phyloP scores from a whole-genome alignment of 2,797 vertebrate species.

The Anabas testudineus region DNA sequence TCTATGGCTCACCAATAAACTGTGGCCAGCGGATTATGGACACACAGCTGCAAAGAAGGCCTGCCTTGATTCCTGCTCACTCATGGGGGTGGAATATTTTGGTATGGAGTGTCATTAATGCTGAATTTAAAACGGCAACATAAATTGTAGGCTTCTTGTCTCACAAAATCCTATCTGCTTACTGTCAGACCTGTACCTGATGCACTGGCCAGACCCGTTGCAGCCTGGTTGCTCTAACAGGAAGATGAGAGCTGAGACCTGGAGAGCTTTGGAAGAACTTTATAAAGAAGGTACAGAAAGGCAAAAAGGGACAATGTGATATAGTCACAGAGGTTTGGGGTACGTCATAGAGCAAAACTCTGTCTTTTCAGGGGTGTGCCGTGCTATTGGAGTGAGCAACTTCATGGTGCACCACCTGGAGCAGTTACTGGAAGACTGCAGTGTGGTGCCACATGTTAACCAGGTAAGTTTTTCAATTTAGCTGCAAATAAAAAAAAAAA shows the following conservation, averaged over 20 bases:
- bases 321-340: too few relatives aligned
- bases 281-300: slow-evolving; percentile 77
- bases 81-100: slow-evolving; percentile 83
- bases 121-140: background rate
- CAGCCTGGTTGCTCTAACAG: slow-evolving; percentile 69
- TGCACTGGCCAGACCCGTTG: slow-evolving; percentile 83
- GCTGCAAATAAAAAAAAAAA: background rate
- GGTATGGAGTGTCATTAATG: slow-evolving; percentile 65
- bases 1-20: slow-evolving; percentile 88
- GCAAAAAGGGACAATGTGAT: background rate
- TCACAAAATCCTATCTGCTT: background rate
- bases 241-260: slow-evolving; percentile 85
- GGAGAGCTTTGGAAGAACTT: slow-evolving; percentile 84
- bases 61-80: slow-evolving; percentile 80
- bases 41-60: slow-evolving; percentile 79
- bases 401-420: slow-evolving; percentile 88
- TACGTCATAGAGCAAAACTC: background rate
- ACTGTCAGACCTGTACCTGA: slow-evolving; percentile 86
- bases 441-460: slow-evolving; percentile 83
- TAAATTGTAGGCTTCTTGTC: background rate
- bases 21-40: slow-evolving; percentile 84
- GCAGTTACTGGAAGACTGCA: slow-evolving; percentile 85
- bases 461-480: slow-evolving; percentile 72
- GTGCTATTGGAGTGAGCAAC: slow-evolving; percentile 88
- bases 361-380: slow-evolving; percentile 79